These are phyloP conservation scores for Odontesthes bonariensis DNA, from an alignment of 2,113 vertebrate species.

Conservation along the genomic window DNA sequence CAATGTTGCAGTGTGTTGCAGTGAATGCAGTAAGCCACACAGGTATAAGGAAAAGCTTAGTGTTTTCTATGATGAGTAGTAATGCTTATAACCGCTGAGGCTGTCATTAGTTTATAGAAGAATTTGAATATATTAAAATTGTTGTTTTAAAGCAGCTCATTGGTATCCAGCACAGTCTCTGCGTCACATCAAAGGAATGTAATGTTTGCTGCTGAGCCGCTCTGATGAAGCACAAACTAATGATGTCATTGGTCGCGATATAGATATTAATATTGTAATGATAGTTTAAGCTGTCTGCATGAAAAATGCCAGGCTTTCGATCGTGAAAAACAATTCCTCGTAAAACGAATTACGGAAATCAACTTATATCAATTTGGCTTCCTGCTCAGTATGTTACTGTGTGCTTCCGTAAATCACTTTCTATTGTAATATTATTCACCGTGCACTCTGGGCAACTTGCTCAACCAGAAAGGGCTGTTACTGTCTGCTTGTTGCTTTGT, in stretches of 20 bases:
- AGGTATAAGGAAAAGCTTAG: neutral
- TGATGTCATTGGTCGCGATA: neutral
- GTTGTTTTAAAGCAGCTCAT: neutral
- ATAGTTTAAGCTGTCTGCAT: constrained; percentile 17
- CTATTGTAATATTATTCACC: constrained; percentile 21
- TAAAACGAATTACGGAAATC: constrained; percentile 27
- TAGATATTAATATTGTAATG: constrained; percentile 24
- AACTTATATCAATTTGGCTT: constrained; percentile 1
- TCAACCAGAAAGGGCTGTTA: constrained; percentile 12
- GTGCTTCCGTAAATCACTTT: constrained; percentile 19
- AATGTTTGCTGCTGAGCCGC: constrained; percentile 3
- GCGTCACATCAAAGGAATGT: neutral
- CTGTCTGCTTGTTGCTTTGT: constrained; percentile 15
- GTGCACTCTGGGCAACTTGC: neutral
- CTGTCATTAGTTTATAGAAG: constrained; percentile 11
- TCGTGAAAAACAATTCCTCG: neutral
- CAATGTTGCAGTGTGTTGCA: neutral
- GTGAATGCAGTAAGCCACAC: neutral
- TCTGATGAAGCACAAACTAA: constrained; percentile 15
- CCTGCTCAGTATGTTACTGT: neutral
- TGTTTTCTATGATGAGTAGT: neutral
- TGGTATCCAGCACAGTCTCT: neutral
- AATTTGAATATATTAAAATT: constrained; percentile 13
- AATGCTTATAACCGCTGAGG: neutral
- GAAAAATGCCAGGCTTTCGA: neutral